Conservation (phyloP, 2,888 invertebrate genomes). For the Cephus rjabovi region DNA sequence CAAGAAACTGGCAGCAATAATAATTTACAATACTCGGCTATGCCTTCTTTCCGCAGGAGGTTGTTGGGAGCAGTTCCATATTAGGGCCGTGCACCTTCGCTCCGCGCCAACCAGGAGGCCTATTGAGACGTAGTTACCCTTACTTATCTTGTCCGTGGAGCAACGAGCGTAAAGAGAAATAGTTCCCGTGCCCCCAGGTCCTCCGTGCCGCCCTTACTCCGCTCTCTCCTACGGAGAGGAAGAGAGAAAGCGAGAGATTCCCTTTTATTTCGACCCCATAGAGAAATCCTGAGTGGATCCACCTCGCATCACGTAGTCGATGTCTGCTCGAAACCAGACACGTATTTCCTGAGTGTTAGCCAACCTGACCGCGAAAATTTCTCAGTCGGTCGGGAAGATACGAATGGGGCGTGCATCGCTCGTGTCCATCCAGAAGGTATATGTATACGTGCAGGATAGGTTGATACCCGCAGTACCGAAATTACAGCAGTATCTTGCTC, state of each 20-base stretch:
- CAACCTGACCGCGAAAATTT: too few species aligned
- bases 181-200: slow-evolving; percentile 8
- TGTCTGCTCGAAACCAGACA: too few species aligned
- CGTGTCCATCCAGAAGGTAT: not conserved
- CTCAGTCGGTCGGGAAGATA: too few species aligned
- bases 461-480: too few species aligned
- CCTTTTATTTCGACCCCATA: not conserved
- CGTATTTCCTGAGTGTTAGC: too few species aligned
- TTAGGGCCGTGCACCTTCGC: slow-evolving; percentile 37
- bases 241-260: too few species aligned
- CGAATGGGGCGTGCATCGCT: not conserved
- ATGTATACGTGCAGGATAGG: too few species aligned
- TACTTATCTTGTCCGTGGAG: slow-evolving; percentile 41
- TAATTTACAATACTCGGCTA: slow-evolving; percentile 41
- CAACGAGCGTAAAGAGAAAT: slow-evolving; percentile 29
- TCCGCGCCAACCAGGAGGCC: slow-evolving; percentile 34
- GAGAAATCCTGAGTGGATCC: not conserved
- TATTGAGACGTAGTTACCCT: slow-evolving; percentile 55
- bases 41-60: slow-evolving; percentile 18
- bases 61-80: slow-evolving; percentile 43
- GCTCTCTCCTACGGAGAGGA: too few species aligned
- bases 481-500: too few species aligned
- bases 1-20: slow-evolving; percentile 49
- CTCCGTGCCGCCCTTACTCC: not conserved
- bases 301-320: too few species aligned